Evolutionary conservation across 2,888 invertebrate genomes (phyloP).

Genomic region (Hanleya hanleyi): DNA sequence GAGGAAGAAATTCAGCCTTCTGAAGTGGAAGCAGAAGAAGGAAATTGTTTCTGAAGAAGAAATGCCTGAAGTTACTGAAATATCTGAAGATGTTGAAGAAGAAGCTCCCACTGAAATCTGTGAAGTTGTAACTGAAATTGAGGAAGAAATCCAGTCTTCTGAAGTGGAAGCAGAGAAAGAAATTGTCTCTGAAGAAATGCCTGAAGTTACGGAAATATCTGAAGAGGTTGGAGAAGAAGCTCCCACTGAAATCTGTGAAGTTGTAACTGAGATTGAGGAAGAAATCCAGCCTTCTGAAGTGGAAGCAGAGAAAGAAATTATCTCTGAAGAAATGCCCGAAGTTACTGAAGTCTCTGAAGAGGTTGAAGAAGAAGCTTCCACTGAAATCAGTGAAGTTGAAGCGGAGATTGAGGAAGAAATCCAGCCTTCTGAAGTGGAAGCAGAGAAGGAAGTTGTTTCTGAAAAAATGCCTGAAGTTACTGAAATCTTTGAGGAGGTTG

Average conservation of each 20-base stretch:
- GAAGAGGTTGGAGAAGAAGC: conserved; percentile 12
- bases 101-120: conserved; percentile 1
- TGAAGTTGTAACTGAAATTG: conserved; percentile 17
- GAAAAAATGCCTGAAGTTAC: too few species aligned
- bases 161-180: conserved; percentile 16
- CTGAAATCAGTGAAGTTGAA: too few species aligned
- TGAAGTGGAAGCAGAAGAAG: conserved; percentile 17
- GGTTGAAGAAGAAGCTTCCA: too few species aligned
- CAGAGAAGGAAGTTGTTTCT: too few species aligned
- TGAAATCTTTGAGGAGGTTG: too few species aligned
- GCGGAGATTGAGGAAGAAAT: too few species aligned
- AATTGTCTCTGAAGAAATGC: not conserved
- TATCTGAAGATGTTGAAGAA: conserved; percentile 3
- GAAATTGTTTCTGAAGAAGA: not conserved
- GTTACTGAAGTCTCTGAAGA: conserved; percentile 2
- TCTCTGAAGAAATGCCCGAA: not conserved
- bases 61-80: conserved; percentile 16
- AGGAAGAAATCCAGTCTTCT: conserved; percentile 24
- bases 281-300: conserved; percentile 6
- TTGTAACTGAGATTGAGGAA: conserved; percentile 5
- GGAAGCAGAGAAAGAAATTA: not conserved
- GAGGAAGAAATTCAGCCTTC: conserved; percentile 26
- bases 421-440: too few species aligned
- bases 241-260: not conserved
- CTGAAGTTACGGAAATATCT: not conserved